Conservation (phyloP, 2,797 vertebrate genomes). For the Crypturellus tataupa region DNA sequence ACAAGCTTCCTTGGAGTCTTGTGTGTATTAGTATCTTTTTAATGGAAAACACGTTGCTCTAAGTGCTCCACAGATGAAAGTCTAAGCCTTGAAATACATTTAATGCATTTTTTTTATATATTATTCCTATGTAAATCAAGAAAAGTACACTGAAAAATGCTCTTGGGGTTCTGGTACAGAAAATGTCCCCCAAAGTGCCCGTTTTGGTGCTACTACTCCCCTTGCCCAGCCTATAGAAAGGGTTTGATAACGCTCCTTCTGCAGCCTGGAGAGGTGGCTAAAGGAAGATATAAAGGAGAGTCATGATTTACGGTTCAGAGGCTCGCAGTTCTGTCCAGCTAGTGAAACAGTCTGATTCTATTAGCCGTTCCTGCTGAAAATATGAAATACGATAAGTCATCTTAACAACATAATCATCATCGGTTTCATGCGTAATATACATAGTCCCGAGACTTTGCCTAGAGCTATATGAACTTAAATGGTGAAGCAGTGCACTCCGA, state of each 20-base stretch:
- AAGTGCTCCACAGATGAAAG: neutral
- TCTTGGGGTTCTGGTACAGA: neutral
- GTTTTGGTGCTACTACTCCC: neutral
- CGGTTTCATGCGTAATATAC: neutral
- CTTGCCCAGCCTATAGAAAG: neutral
- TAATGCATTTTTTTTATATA: neutral
- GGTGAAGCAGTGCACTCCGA: neutral
- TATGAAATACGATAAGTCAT: neutral
- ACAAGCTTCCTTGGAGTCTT: constrained; percentile 2
- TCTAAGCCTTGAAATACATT: neutral
- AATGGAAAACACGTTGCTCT: neutral
- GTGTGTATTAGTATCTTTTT: neutral
- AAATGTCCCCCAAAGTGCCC: neutral
- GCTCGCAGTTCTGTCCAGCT: neutral
- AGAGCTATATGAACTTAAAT: neutral
- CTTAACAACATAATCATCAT: neutral
- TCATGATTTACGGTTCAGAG: neutral
- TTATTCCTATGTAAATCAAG: neutral
- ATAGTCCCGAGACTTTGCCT: neutral
- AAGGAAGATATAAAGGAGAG: neutral
- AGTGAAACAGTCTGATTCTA: neutral
- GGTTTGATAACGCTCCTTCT: neutral
- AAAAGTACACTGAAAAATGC: neutral
- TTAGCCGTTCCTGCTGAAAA: constrained; percentile 17
- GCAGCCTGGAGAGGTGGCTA: neutral